phyloP scores from a whole-genome alignment of 2,888 invertebrate genomes.

The Boloria euphrosyne region DNA sequence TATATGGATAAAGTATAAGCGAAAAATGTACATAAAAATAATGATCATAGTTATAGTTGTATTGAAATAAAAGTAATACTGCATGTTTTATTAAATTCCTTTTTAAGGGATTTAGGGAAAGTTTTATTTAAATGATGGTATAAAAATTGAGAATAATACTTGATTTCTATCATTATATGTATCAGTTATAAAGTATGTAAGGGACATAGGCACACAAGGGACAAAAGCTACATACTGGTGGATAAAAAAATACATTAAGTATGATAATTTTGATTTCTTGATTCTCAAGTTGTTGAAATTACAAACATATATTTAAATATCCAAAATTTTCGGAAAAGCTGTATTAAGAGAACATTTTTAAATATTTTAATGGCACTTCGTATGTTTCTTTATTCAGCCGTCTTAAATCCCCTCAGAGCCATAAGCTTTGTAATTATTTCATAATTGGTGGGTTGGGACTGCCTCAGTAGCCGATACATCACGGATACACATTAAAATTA shows the following conservation, averaged over 20 bases:
- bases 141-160: no score
- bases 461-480: slow-evolving; percentile 73
- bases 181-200: no score
- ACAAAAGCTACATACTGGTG: no score
- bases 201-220: no score
- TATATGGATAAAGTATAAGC: background rate
- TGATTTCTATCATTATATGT: no score
- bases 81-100: no score
- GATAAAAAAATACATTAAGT: no score
- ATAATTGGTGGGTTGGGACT: slow-evolving; percentile 68
- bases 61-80: no score
- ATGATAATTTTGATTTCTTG: background rate
- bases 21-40: background rate
- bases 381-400: slow-evolving; percentile 15
- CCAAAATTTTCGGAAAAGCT: background rate
- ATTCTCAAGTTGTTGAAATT: background rate
- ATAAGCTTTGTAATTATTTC: slow-evolving; percentile 72
- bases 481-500: slow-evolving; percentile 55
- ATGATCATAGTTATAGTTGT: no score
- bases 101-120: no score
- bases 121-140: no score
- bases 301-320: background rate
- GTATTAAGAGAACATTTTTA: background rate
- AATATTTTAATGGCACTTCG: slow-evolving; percentile 9
- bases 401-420: slow-evolving; percentile 43